Base-by-base conservation (phyloP, 2,888 invertebrate genomes). In the Danaus chrysippus region DNA sequence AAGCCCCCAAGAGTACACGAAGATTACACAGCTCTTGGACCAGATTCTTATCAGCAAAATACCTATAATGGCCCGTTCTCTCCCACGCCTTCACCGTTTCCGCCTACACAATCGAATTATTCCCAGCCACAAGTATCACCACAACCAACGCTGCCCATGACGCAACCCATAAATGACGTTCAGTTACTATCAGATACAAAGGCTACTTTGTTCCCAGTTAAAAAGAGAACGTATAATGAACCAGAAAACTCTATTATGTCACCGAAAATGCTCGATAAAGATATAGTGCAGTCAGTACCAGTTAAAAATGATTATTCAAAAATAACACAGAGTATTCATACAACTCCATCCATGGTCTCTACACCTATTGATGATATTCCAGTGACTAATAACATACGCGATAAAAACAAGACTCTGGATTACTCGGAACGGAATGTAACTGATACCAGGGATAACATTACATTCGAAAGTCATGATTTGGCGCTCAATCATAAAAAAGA, bases 191-290 rank as follows among this genome's bases (percentile, higher is more conserved):
- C 80, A 23, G 83, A 87, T 56, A 73, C 87, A 9, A 88, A 90
- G 76, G 71, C 83, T 53, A 73, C 91, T 15, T 79, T 92, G 34
- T 94, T 93, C 73, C 94, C 94, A 10, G 93, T 94, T 44, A 94
- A 94, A 75, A 94, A 94, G 75, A 86, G 94, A 49, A 91, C 88
- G 43, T 94, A 93, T 69, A 93, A 88, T 75, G 93, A 93, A 71
- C 80, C 83, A 2, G 87, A 89, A 23, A 70, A 79, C 70, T 15
- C 83, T 60, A 59, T 84, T 70, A 63, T 82, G 77, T 61, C 79
- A 70, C 72, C 82, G 73, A 80, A 85, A 75, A 9, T 62, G 8
- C 34, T 73, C 8, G 88, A 87, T 53, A 82, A 79, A 66, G 86
- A 83, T 15, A 58, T 66, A 49, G 58, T 70, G 12, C 63, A 34